These are phyloP conservation scores for Sialia sialis DNA, from an alignment of 2,113 vertebrate species.

Conservation along the genomic window DNA sequence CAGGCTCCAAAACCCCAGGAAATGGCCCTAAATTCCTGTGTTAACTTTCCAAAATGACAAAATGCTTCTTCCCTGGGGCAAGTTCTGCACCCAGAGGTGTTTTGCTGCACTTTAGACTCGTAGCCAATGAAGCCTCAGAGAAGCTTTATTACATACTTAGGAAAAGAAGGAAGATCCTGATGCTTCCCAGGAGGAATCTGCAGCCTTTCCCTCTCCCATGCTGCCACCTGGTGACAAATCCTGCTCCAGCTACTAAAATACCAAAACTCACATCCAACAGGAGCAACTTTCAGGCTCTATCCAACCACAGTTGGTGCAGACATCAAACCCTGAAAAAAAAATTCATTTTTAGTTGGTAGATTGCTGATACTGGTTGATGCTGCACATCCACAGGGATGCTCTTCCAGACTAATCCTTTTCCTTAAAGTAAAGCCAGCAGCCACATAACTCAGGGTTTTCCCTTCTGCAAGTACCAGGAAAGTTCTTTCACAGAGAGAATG, in stretches of 20 bases:
- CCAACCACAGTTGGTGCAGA: background rate
- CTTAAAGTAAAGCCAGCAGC: background rate
- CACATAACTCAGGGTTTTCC: background rate
- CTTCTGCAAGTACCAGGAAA: background rate
- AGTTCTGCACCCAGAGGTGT: background rate
- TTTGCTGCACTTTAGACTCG: background rate
- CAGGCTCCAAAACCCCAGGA: background rate
- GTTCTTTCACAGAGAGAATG: background rate
- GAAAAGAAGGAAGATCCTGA: background rate
- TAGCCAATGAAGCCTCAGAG: background rate
- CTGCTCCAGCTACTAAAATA: background rate
- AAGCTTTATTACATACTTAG: background rate
- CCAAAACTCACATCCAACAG: background rate
- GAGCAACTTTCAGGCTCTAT: background rate
- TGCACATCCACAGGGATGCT: background rate
- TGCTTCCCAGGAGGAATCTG: background rate
- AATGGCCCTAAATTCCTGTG: fast-evolving
- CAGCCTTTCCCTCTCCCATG: background rate
- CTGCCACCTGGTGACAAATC: constrained; percentile 33
- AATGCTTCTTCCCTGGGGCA: background rate
- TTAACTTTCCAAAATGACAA: background rate
- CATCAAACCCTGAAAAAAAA: background rate
- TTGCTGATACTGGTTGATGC: background rate
- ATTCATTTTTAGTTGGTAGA: background rate
- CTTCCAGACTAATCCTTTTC: background rate